Evolutionary conservation across 2,888 invertebrate species (phyloP).

Genomic region (Perizoma flavofasciatum): DNA sequence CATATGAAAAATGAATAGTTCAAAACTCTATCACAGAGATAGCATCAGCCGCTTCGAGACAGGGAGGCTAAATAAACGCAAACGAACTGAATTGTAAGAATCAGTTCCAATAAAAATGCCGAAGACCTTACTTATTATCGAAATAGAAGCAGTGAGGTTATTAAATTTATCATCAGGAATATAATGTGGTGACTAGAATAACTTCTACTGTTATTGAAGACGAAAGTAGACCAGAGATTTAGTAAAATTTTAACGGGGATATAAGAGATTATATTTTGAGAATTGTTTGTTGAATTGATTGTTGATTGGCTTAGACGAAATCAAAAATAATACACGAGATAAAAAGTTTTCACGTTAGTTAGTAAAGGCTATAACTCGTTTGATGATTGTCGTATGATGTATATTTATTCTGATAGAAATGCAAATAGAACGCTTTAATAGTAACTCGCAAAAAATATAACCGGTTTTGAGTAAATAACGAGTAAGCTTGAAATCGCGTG

Average conservation of each 20-base stretch:
- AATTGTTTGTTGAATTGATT: no score
- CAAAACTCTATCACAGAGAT: slow-evolving; percentile 36
- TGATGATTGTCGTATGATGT: neutral
- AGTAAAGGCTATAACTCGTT: neutral
- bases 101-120: slow-evolving; percentile 33
- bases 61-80: slow-evolving; percentile 11
- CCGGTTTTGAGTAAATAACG: slow-evolving; percentile 14
- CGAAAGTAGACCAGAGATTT: no score
- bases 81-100: slow-evolving; percentile 32
- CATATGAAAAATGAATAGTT: slow-evolving; percentile 40
- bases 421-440: slow-evolving; percentile 15
- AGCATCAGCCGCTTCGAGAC: slow-evolving; percentile 31
- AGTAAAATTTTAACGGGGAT: no score
- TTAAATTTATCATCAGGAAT: no score
- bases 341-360: no score
- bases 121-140: slow-evolving; percentile 38
- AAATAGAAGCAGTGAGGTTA: no score
- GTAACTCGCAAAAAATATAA: slow-evolving; percentile 11
- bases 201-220: no score
- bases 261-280: no score
- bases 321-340: no score
- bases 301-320: no score
- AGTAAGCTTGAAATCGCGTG: slow-evolving; percentile 18
- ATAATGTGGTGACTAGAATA: no score
- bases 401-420: slow-evolving; percentile 8